phyloP scores from a whole-genome alignment of 2,888 invertebrate species.

The Papilio gigon region DNA sequence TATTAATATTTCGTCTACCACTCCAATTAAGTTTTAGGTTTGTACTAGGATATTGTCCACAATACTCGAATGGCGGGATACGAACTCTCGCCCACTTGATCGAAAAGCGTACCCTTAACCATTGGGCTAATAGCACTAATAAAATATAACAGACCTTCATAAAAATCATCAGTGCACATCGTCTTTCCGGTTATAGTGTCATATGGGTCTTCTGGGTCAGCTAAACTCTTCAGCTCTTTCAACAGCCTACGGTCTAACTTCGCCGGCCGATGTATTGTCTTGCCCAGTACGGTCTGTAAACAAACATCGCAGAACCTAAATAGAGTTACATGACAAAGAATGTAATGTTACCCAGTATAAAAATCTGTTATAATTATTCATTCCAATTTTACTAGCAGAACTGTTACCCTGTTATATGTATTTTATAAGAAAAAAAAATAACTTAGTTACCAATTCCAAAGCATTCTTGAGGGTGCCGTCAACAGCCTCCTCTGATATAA shows the following conservation, averaged over 20 bases:
- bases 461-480: constrained; percentile 92
- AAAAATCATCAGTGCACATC: constrained; percentile 98
- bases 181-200: constrained; percentile 95
- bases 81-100: too few species aligned
- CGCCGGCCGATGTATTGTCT: constrained; percentile 90
- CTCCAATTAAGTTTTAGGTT: too few species aligned
- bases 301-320: too few species aligned
- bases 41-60: too few species aligned
- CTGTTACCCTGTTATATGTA: neutral
- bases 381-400: neutral
- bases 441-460: constrained; percentile 84
- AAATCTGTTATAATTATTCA: too few species aligned
- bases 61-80: too few species aligned
- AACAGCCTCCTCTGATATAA: constrained; percentile 95
- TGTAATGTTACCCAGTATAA: too few species aligned
- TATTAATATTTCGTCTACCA: too few species aligned
- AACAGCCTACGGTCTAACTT: constrained; percentile 91
- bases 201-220: constrained; percentile 90
- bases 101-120: constrained; percentile 1
- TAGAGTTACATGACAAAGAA: too few species aligned
- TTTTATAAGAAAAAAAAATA: neutral
- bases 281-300: constrained; percentile 91
- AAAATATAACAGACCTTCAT: constrained; percentile 88
- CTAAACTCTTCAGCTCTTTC: constrained; percentile 89
- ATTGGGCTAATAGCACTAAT: neutral